Evolutionary conservation across 2,888 invertebrate species (phyloP), one percentile per base, ranked within the genome.

Genomic region (Eudemis profundana): DNA sequence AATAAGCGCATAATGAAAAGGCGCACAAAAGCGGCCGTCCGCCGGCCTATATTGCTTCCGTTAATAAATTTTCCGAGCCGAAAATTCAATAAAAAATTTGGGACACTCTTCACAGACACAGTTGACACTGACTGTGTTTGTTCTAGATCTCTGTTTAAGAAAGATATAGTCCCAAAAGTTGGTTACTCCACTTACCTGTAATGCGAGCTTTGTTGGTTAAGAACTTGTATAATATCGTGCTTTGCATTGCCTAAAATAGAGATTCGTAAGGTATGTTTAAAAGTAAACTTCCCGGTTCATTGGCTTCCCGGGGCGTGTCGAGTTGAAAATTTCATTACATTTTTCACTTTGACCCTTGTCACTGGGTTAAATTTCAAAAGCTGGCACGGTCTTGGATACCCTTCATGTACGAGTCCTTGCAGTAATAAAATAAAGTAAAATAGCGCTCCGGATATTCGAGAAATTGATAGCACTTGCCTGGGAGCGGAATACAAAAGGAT

Each of bases 401-500:
- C 60, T 29, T 46, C 40, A 27, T 40, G 46, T 50, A 38, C 29
- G 40, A 36, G 51, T 59, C 38, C 46, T 60, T 38, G 53, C 46
- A 15, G 47, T 60, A 65, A 65, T 60, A 60, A 65, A 65, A 65
- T 53, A 53, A 65, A 65, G 46, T 65, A 46, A 65, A 60, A 53
- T 60, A 60, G 59, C 53, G 38, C 27, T 7, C 23, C 42, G 60
- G 40, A 60, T 60, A 60, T 65, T 53, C 65, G 51, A 23, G 29
- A 60, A 60, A 65, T 60, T 53, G 59, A 65, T 65, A 65, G 65
- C 65, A 47, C 40, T 65, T 47, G 14, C 38, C 19, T 27, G 4
- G 36, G 50, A 36, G 33, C 23, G 10, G 7, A 50, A 49, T 10
- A 38, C 50, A 40, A 49, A 42, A 49, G 54, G 40, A 56, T 49